Conservation (phyloP, 2,113 vertebrate genomes). For the Apteryx mantelli region DNA sequence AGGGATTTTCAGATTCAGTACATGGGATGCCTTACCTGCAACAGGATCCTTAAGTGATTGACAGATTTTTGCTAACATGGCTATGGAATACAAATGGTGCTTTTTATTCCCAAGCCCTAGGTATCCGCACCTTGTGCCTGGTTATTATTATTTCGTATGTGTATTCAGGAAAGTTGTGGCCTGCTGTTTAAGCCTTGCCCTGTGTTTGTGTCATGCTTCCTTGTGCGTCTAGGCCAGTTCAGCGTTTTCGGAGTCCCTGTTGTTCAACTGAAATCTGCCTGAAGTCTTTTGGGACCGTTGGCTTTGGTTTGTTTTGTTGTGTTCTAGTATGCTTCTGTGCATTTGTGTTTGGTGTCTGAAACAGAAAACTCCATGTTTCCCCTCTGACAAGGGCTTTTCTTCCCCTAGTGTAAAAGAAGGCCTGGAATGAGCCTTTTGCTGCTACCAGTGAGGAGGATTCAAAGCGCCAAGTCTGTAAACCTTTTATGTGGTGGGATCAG, state of each 20-base stretch:
- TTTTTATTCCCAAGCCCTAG: neutral
- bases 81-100: neutral
- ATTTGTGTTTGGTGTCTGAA: neutral
- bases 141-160: neutral
- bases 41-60: neutral
- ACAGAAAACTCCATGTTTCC: neutral
- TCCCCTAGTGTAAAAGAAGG: neutral
- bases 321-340: neutral
- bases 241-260: neutral
- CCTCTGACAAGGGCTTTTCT: constrained; percentile 18
- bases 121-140: neutral
- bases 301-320: neutral
- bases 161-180: neutral
- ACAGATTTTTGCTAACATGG: neutral
- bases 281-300: neutral
- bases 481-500: constrained; percentile 40
- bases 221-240: neutral
- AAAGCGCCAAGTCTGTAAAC: constrained; percentile 38
- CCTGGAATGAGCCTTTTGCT: constrained; percentile 16
- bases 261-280: neutral
- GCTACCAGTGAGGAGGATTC: neutral
- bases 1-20: neutral
- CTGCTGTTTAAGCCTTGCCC: neutral
- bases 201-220: neutral
- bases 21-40: neutral